Conservation (phyloP, 1,140 invertebrate species). For the Parasteatoda tepidariorum region DNA sequence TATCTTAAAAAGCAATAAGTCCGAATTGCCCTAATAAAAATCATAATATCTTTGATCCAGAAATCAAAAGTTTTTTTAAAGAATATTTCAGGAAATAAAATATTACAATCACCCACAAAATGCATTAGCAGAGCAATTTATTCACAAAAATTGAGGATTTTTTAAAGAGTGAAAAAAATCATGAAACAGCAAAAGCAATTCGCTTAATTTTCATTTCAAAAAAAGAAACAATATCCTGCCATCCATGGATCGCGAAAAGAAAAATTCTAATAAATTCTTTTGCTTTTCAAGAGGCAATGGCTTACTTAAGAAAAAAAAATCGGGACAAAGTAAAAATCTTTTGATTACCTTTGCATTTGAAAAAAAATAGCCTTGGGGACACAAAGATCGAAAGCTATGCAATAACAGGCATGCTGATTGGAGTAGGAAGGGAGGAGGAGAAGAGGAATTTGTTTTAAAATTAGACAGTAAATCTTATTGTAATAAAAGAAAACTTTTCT, state of each 20-base stretch:
- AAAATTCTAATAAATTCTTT: constrained; percentile 27
- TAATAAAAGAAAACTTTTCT: constrained; percentile 23
- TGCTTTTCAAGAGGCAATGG: constrained; percentile 1
- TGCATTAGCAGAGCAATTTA: constrained; percentile 14
- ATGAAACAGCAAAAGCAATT: neutral
- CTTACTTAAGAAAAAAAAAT: constrained; percentile 32
- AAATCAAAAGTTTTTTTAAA: no score
- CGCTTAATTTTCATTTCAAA: constrained; percentile 7
- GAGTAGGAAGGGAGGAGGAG: no score
- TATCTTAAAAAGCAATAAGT: no score
- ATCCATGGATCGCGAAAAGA: constrained; percentile 2
- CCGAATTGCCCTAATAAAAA: no score
- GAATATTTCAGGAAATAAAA: no score
- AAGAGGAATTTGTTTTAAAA: constrained; percentile 37
- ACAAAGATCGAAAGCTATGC: constrained; percentile 14
- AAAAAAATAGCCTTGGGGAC: neutral
- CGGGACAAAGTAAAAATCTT: constrained; percentile 26
- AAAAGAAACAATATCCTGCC: constrained; percentile 2
- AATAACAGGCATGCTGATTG: constrained; percentile 35
- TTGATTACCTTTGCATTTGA: constrained; percentile 24
- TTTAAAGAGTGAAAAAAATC: neutral
- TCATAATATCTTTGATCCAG: no score
- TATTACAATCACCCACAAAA: no score
- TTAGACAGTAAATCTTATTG: constrained; percentile 43
- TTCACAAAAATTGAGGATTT: constrained; percentile 4